These are phyloP conservation scores for Halcyon smyrnensis DNA, from an alignment of 2,797 vertebrate genomes.

Conservation along the genomic window DNA sequence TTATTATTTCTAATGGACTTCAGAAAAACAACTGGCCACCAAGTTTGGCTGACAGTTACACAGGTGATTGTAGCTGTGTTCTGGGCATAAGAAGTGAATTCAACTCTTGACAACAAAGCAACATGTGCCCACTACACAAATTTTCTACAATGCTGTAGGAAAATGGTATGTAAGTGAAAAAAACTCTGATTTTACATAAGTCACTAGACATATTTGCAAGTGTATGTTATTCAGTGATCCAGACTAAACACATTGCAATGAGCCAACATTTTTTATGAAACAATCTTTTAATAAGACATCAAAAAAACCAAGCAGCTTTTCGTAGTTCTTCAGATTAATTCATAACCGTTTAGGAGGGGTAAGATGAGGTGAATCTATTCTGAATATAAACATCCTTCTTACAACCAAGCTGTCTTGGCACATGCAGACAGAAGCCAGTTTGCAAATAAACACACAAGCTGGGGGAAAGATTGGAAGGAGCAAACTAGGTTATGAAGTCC, in stretches of 20 bases:
- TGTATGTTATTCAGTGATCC: background rate
- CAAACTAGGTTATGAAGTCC: background rate
- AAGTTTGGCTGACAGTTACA: background rate
- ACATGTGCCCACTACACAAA: background rate
- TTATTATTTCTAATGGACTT: background rate
- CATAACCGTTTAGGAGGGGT: background rate
- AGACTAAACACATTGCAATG: background rate
- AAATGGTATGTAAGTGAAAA: background rate
- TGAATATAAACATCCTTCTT: background rate
- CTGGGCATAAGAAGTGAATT: background rate
- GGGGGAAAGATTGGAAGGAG: background rate
- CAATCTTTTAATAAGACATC: background rate
- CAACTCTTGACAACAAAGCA: background rate
- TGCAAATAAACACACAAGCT: background rate
- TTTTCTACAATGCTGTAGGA: background rate
- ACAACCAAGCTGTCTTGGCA: background rate
- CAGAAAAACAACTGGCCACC: background rate
- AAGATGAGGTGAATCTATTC: background rate
- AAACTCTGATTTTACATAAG: background rate
- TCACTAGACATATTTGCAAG: background rate
- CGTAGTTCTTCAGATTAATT: background rate
- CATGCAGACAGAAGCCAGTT: background rate
- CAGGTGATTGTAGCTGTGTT: background rate
- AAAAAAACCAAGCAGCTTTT: background rate
- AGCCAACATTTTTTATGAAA: background rate